A percentile compares a stretch with the other conserved stretches of the same genome.
phyloP scores from a whole-genome alignment of 2,113 vertebrate genomes.

The Paramisgurnus dabryanus region DNA sequence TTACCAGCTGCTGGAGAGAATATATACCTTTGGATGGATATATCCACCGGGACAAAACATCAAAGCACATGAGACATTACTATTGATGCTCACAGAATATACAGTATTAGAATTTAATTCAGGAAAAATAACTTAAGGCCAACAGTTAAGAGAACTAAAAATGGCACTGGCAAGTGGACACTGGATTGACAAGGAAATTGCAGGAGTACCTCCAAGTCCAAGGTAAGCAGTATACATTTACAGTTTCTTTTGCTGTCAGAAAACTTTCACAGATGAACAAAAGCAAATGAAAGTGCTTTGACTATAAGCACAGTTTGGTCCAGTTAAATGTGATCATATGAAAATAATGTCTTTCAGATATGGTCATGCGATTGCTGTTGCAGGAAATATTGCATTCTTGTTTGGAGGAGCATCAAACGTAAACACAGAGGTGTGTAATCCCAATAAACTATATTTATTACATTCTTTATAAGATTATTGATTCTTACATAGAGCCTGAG shows the following conservation, averaged over 20 bases:
- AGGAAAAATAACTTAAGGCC: neutral
- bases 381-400: conserved; percentile 74
- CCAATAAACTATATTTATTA: neutral
- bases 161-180: conserved; percentile 76
- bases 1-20: conserved; percentile 28
- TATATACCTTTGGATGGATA: conserved; percentile 31
- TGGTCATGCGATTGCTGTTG: conserved; percentile 69
- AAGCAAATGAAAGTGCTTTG: no score
- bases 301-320: no score
- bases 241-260: neutral
- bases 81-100: neutral
- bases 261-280: neutral
- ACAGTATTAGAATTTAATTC: neutral
- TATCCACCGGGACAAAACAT: conserved; percentile 20
- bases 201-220: conserved; percentile 66
- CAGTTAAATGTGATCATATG: no score
- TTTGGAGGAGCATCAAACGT: conserved; percentile 72
- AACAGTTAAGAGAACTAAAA: neutral
- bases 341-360: conserved; percentile 55
- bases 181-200: conserved; percentile 67
- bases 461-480: neutral
- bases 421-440: conserved; percentile 56
- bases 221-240: conserved; percentile 55
- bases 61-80: neutral
- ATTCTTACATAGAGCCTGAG: neutral